Conservation (phyloP, 2,797 vertebrate species). For the Kryptopterus vitreolus region DNA sequence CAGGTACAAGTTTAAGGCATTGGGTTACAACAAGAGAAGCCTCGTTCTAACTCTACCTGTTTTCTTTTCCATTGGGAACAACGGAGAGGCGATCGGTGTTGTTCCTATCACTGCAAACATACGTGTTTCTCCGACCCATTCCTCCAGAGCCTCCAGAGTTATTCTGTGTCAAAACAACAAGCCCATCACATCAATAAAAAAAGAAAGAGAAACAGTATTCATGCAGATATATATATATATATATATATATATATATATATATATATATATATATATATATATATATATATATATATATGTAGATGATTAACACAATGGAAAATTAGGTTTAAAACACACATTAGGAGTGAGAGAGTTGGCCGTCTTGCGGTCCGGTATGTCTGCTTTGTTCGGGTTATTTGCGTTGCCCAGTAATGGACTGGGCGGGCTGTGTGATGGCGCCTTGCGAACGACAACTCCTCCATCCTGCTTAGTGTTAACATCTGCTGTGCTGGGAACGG, state of each 20-base stretch:
- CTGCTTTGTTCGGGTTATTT: conserved; percentile 97
- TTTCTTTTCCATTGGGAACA: conserved; percentile 97
- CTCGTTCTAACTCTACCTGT: conserved; percentile 76
- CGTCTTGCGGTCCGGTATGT: conserved; percentile 95
- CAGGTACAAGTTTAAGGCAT: no score
- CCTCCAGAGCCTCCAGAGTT: conserved; percentile 84
- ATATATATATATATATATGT: not conserved
- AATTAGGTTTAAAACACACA: conserved; percentile 74
- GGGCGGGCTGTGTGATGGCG: conserved; percentile 71
- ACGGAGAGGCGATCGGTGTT: conserved; percentile 91
- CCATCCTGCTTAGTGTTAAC: conserved; percentile 85
- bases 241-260: no score
- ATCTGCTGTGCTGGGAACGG: conserved; percentile 87
- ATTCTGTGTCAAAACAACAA: conserved; percentile 72
- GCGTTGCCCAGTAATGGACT: conserved; percentile 94
- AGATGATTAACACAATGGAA: not conserved
- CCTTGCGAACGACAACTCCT: conserved; percentile 83
- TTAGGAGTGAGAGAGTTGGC: conserved; percentile 82
- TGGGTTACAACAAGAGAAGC: not conserved
- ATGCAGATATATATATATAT: no score
- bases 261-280: no score
- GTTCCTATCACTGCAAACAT: conserved; percentile 93
- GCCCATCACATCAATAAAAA: not conserved
- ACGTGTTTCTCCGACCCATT: conserved; percentile 96
- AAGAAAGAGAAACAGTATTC: not conserved